Evolutionary conservation across 1,140 invertebrate genomes (phyloP).

Genomic region (Heliconius melpomene): DNA sequence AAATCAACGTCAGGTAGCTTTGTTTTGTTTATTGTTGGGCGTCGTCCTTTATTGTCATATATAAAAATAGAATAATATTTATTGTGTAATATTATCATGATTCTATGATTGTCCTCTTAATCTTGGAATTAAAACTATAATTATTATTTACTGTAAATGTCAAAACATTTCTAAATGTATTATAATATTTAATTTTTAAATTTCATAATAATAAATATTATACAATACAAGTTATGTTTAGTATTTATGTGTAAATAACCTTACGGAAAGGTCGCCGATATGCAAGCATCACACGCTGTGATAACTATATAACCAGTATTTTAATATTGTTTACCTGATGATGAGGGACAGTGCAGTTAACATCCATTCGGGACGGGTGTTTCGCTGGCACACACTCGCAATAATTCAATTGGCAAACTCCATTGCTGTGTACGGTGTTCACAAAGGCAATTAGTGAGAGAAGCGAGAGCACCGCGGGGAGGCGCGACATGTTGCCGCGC

Average conservation of each 20-base stretch:
- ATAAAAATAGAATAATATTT: no score
- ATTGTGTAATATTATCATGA: no score
- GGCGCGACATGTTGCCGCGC: conserved; percentile 68
- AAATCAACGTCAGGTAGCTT: conserved; percentile 37
- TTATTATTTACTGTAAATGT: neutral
- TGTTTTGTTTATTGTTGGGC: conserved; percentile 28
- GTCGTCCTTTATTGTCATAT: neutral
- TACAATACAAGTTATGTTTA: neutral
- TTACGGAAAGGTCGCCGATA: neutral
- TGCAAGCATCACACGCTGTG: conserved; percentile 22
- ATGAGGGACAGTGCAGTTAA: conserved; percentile 84
- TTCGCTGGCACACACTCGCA: conserved; percentile 83
- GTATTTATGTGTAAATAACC: neutral
- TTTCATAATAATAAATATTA: neutral
- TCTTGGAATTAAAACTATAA: neutral
- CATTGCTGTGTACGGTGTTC: conserved; percentile 46
- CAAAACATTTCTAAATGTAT: neutral
- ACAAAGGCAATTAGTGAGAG: conserved; percentile 47
- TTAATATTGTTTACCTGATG: conserved; percentile 77
- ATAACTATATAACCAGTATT: conserved; percentile 27
- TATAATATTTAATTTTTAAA: neutral
- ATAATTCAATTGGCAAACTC: conserved; percentile 81
- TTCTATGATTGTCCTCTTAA: neutral
- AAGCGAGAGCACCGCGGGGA: conserved; percentile 59
- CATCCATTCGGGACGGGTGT: conserved; percentile 82